Conservation (phyloP, 1,140 invertebrate genomes). For the Pomacea maculata region DNA sequence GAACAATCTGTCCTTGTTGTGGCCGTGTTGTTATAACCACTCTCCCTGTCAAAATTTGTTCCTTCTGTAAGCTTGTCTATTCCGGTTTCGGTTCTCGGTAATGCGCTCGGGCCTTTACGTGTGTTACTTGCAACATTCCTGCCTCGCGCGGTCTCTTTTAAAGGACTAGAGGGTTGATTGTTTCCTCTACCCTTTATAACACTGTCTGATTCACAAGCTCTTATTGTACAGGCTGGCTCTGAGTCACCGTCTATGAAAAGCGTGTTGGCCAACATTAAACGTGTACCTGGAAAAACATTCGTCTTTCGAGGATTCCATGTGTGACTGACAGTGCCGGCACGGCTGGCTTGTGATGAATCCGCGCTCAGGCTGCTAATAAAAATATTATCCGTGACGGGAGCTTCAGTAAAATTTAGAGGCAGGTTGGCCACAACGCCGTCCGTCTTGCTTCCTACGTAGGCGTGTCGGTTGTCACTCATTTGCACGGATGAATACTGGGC, state of each 20-base stretch:
- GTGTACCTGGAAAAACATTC: not conserved
- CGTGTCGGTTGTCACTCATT: constrained; percentile 7
- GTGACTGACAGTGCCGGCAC: not conserved
- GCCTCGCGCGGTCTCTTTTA: too few relatives aligned
- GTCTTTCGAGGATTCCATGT: not conserved
- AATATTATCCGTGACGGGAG: not conserved
- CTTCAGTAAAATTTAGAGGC: not conserved
- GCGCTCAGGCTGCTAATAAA: not conserved
- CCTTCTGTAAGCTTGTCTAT: not conserved
- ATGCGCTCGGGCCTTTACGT: not conserved
- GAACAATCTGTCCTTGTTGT: constrained; percentile 1
- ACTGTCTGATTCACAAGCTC: too few relatives aligned
- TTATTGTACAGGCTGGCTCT: too few relatives aligned
- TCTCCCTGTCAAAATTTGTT: not conserved
- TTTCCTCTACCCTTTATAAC: too few relatives aligned
- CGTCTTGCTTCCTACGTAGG: not conserved
- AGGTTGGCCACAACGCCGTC: not conserved
- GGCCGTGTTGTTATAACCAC: not conserved
- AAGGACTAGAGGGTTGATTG: too few relatives aligned
- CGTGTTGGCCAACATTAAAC: too few relatives aligned
- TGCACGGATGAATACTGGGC: not conserved
- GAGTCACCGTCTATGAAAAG: too few relatives aligned
- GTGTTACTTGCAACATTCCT: too few relatives aligned
- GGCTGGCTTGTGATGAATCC: not conserved
- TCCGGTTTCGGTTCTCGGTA: not conserved